Percentiles rank a stretch among this genome's conserved stretches.
Conservation (phyloP, 92 coral and sea anemone genomes). For the Bergia puertoricense region DNA sequence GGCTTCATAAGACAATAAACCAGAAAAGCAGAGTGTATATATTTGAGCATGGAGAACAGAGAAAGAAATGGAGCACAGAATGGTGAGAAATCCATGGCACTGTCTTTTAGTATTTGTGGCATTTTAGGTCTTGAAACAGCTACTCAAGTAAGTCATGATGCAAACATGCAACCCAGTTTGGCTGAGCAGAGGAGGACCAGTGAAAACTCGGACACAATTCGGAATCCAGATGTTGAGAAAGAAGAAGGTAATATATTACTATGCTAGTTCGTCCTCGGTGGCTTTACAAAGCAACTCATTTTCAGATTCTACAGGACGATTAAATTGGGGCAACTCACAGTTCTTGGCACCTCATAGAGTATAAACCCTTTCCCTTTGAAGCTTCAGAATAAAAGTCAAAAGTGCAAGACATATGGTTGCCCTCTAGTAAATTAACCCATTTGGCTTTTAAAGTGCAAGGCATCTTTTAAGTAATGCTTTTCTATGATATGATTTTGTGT, state of each 20-base stretch:
- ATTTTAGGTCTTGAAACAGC: conserved; percentile 73
- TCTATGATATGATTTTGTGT: too few relatives aligned
- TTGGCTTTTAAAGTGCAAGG: background rate
- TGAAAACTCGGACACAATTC: background rate
- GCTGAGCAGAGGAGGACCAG: background rate
- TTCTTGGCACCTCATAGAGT: background rate
- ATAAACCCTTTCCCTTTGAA: background rate
- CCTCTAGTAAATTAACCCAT: background rate
- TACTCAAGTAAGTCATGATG: background rate
- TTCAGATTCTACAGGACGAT: background rate
- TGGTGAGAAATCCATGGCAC: conserved; percentile 47
- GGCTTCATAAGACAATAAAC: conserved; percentile 7
- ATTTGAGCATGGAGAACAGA: conserved; percentile 26
- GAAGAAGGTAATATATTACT: conserved; percentile 20
- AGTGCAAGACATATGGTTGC: conserved; percentile 36
- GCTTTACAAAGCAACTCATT: background rate
- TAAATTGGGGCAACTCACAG: background rate
- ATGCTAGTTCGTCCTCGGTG: background rate
- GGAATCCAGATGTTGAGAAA: background rate
- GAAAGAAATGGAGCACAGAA: conserved; percentile 5
- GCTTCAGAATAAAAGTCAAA: conserved; percentile 1
- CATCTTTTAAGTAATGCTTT: background rate
- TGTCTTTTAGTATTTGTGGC: conserved; percentile 81
- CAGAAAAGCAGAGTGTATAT: background rate
- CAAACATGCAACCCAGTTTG: background rate